Conservation (phyloP, 2,888 invertebrate genomes). For the Limenitis camilla region DNA sequence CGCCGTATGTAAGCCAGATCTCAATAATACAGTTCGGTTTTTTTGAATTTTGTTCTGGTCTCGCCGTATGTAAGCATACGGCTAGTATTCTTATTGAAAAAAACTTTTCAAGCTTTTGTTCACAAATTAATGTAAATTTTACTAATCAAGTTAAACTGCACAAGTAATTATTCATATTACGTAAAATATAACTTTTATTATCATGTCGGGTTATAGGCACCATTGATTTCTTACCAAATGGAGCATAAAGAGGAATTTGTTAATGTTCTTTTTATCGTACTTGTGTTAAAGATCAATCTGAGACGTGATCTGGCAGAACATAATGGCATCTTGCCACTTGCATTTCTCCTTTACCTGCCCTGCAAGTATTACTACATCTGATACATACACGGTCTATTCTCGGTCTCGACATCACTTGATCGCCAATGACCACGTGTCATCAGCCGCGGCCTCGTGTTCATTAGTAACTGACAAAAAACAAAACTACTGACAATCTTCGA, state of each 20-base stretch:
- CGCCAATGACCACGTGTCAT: conserved; percentile 41
- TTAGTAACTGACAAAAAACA: background rate
- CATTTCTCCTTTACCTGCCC: conserved; percentile 43
- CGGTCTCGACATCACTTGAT: conserved; percentile 53
- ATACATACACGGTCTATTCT: conserved; percentile 45
- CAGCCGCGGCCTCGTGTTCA: conserved; percentile 12
- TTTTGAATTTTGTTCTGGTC: too few relatives aligned
- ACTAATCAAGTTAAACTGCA: too few relatives aligned
- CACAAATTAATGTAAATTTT: too few relatives aligned
- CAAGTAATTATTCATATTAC: too few relatives aligned
- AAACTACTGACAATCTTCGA: background rate
- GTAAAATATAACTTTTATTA: too few relatives aligned
- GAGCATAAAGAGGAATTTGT: background rate
- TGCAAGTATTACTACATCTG: conserved; percentile 28
- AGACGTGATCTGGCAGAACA: conserved; percentile 19
- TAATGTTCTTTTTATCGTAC: background rate
- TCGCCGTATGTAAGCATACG: too few relatives aligned
- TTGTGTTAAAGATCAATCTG: conserved; percentile 5
- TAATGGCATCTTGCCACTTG: conserved; percentile 33
- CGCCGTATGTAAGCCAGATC: too few relatives aligned
- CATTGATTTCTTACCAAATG: too few relatives aligned
- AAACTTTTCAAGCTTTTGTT: too few relatives aligned
- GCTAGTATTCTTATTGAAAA: too few relatives aligned
- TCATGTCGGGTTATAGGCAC: too few relatives aligned
- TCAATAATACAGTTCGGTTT: too few relatives aligned